Evolutionary conservation across 2,888 invertebrate genomes (phyloP).

Genomic region (Fragum whitleyi): DNA sequence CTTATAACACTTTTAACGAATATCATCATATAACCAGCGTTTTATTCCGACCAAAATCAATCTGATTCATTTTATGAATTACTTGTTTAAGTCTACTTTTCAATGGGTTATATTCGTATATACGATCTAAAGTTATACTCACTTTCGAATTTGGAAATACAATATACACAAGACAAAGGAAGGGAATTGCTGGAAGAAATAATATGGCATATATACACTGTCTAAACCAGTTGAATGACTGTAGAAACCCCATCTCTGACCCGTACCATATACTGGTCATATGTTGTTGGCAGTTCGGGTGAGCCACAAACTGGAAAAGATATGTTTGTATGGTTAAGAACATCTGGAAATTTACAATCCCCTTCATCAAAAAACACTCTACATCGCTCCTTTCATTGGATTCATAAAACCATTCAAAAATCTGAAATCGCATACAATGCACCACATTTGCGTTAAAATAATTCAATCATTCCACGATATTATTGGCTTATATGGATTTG

Average conservation of each 20-base stretch:
- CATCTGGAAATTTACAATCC: not conserved
- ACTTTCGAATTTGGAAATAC: slow-evolving; percentile 84
- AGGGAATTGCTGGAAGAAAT: slow-evolving; percentile 82
- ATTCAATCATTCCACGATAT: too few relatives aligned
- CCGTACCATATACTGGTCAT: slow-evolving; percentile 90
- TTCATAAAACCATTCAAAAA: not conserved
- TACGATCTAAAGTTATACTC: too few relatives aligned
- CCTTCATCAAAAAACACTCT: too few relatives aligned
- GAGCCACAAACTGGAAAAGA: slow-evolving; percentile 88
- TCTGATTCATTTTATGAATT: too few relatives aligned
- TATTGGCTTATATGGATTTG: too few relatives aligned
- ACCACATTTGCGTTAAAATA: too few relatives aligned
- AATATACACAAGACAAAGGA: slow-evolving; percentile 84
- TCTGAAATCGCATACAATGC: not conserved
- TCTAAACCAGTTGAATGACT: slow-evolving; percentile 86
- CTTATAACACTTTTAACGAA: too few relatives aligned
- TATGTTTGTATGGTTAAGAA: not conserved
- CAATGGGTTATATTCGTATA: too few relatives aligned
- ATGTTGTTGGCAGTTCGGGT: slow-evolving; percentile 90
- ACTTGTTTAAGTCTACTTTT: too few relatives aligned
- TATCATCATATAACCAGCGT: too few relatives aligned
- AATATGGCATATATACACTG: slow-evolving; percentile 81
- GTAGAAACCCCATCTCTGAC: slow-evolving; percentile 88
- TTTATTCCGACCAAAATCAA: too few relatives aligned
- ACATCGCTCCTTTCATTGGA: not conserved